Conservation (phyloP, 2,797 vertebrate genomes). For the Morelia viridis region DNA sequence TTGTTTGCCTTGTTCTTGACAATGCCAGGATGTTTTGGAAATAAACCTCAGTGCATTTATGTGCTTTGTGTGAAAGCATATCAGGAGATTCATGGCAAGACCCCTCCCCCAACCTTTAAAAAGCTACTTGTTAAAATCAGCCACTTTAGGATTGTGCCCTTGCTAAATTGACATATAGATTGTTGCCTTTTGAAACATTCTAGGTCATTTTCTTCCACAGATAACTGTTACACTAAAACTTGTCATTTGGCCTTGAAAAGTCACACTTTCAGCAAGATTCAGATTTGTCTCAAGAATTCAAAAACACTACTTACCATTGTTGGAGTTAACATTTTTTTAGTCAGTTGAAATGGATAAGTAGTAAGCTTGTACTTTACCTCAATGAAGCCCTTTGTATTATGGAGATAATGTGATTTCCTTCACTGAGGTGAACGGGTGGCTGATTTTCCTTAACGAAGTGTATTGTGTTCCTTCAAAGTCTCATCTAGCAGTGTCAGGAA, state of each 20-base stretch:
- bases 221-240: slow-evolving; percentile 9
- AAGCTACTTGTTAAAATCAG: slow-evolving; percentile 6
- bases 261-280: background rate
- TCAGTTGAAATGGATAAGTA: background rate
- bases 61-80: background rate
- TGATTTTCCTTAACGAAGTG: background rate
- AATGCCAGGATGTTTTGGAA: background rate
- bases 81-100: background rate
- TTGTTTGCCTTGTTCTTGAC: background rate
- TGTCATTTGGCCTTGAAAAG: slow-evolving; percentile 27
- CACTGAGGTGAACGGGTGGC: background rate
- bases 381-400: background rate
- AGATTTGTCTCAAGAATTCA: background rate
- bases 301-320: background rate
- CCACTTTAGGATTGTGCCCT: background rate
- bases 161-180: slow-evolving; percentile 8
- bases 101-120: background rate
- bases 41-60: background rate
- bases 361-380: background rate
- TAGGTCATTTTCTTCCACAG: background rate
- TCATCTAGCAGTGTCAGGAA: background rate
- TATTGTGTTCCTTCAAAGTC: background rate
- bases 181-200: background rate
- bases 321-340: slow-evolving; percentile 1
- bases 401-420: background rate